Conservation (phyloP, 2,797 vertebrate species). For the Danio choprae region DNA sequence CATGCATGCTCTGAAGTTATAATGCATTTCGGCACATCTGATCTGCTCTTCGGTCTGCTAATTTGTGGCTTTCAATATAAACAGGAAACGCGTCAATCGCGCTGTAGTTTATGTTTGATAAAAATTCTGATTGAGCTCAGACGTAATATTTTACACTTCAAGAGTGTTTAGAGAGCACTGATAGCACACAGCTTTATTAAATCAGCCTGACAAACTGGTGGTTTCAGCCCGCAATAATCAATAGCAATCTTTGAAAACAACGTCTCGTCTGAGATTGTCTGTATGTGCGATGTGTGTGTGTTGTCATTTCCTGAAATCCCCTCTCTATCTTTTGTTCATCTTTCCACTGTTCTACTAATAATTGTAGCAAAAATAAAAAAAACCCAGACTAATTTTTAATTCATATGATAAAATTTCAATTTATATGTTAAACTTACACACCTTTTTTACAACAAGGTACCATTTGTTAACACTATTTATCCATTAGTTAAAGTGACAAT, state of each 20-base stretch:
- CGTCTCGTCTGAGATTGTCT: background rate
- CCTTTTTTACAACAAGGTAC: background rate
- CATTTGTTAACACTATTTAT: background rate
- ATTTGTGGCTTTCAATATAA: slow-evolving; percentile 56
- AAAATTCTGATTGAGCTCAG: slow-evolving; percentile 42
- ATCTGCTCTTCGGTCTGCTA: slow-evolving; percentile 34
- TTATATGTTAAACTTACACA: background rate
- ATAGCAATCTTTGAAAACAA: slow-evolving; percentile 20
- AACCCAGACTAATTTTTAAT: no score
- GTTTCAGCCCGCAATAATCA: slow-evolving; percentile 26
- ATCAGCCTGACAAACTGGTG: slow-evolving; percentile 17
- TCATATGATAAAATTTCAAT: no score
- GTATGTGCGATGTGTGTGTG: background rate
- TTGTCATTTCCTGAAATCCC: slow-evolving; percentile 9
- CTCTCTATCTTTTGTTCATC: background rate
- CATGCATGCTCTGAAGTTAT: slow-evolving; percentile 63
- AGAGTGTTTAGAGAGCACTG: slow-evolving; percentile 27
- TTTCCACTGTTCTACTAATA: slow-evolving; percentile 8
- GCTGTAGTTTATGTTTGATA: slow-evolving; percentile 18
- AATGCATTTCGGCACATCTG: slow-evolving; percentile 66
- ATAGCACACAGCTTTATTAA: slow-evolving; percentile 23
- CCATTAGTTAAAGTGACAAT: no score
- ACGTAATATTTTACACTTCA: slow-evolving; percentile 36
- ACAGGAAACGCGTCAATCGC: slow-evolving; percentile 25
- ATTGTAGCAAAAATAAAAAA: slow-evolving; percentile 9